Evolutionary conservation across 2,113 vertebrate genomes (phyloP).

Genomic region (Tretioscincus oriximinensis): DNA sequence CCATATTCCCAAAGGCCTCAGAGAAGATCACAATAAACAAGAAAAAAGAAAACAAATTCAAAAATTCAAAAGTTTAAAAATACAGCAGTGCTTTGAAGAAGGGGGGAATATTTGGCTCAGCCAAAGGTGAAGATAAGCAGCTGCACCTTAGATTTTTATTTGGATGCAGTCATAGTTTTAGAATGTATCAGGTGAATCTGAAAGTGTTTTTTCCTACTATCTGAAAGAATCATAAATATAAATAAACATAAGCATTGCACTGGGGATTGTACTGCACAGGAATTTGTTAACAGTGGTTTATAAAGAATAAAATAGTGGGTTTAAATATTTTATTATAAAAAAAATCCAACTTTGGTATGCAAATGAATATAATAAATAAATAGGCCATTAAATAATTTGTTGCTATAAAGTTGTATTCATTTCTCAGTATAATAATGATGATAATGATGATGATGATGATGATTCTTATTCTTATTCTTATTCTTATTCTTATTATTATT

Average conservation of each 20-base stretch:
- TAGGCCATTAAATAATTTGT: background rate
- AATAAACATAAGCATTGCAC: background rate
- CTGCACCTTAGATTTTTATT: no score
- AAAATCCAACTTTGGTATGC: background rate
- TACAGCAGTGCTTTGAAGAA: no score
- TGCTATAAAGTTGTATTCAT: background rate
- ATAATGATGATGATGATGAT: no score
- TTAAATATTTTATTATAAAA: background rate
- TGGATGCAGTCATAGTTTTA: background rate
- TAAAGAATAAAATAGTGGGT: background rate
- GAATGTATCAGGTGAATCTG: conserved; percentile 12
- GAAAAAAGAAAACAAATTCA: no score
- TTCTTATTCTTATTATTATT: no score
- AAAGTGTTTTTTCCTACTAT: background rate
- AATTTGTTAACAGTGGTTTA: background rate
- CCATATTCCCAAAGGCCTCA: no score
- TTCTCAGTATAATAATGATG: background rate
- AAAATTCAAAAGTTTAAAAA: no score
- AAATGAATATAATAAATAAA: no score
- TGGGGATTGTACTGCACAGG: background rate
- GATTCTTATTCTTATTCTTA: no score
- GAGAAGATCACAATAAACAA: no score
- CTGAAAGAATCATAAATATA: conserved; percentile 22
- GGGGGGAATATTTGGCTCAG: no score
- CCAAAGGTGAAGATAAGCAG: no score